Evolutionary conservation across 2,797 vertebrate species (phyloP).

Genomic region (Sebastiscus albofasciatus): DNA sequence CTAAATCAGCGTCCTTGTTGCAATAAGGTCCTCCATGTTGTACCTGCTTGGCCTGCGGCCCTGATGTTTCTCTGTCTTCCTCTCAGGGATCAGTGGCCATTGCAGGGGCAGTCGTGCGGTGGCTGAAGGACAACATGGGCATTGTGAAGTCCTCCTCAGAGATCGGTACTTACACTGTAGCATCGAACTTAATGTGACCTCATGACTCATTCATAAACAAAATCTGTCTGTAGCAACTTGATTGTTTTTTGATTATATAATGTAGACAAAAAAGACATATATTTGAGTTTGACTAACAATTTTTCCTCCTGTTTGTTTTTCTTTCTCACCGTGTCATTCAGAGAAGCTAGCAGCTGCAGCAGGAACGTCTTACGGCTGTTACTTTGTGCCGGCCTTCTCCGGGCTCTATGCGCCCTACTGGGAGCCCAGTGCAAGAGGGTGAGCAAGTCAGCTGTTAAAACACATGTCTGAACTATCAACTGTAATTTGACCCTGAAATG

Average conservation of each 20-base stretch:
- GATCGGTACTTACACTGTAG: slow-evolving; percentile 84
- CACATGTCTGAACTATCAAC: not conserved
- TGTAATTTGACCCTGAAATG: not conserved
- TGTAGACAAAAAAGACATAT: not conserved
- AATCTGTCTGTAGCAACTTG: not conserved
- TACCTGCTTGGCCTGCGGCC: not conserved
- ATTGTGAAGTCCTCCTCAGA: slow-evolving; percentile 89
- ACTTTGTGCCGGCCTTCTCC: slow-evolving; percentile 98
- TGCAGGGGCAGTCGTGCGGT: slow-evolving; percentile 93
- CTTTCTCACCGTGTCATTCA: slow-evolving; percentile 26
- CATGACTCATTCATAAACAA: not conserved
- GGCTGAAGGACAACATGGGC: slow-evolving; percentile 97
- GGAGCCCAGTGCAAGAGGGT: slow-evolving; percentile 96
- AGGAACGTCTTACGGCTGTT: slow-evolving; percentile 95
- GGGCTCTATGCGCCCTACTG: slow-evolving; percentile 97
- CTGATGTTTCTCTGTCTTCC: too few relatives aligned
- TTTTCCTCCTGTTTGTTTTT: not conserved
- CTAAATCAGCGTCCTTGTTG: not conserved
- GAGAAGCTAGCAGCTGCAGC: slow-evolving; percentile 92
- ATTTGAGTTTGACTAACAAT: not conserved
- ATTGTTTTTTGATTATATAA: not conserved
- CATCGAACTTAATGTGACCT: too few relatives aligned
- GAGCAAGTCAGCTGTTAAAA: slow-evolving; percentile 61
- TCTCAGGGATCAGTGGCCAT: slow-evolving; percentile 96
- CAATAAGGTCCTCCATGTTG: not conserved